Evolutionary conservation across 2,797 vertebrate genomes (phyloP), one percentile per base, ranked within the genome.

Genomic region (Botia kubotai): DNA sequence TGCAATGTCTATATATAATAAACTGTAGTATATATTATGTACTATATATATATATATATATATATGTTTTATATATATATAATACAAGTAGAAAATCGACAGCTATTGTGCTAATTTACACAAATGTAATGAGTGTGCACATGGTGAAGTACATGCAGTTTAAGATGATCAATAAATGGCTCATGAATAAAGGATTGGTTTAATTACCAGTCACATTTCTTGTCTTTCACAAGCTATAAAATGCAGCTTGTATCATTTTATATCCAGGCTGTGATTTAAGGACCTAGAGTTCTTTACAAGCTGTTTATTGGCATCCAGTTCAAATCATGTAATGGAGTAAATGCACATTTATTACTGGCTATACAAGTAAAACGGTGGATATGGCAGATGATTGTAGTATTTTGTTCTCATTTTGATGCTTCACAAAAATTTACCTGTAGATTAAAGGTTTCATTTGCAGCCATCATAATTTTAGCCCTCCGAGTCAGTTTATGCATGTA

Each of bases 1-100:
- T 53, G 14, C 53, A 48, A 53, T 16, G 57, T 72, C n/a, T 39
- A 72, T n/a, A n/a, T n/a, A n/a, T n/a, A n/a, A n/a, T n/a, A n/a
- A n/a, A n/a, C n/a, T n/a, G n/a, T n/a, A n/a, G n/a, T n/a, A n/a
- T n/a, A n/a, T n/a, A n/a, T n/a, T n/a, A n/a, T n/a, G n/a, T n/a
- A n/a, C n/a, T n/a, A n/a, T n/a, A n/a, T n/a, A n/a, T n/a, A n/a
- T 39, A 7, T 39, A 39, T 39, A 39, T 6, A 4, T 39, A 39
- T 39, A 5, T 36, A 36, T 36, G 23, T n/a, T 14, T 2, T 7
- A 6, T 23, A 43, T 43, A 43, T 60, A 7, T 2, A 62, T 39
- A 43, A 43, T 43, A 8, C 7, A 43, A 43, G 10, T 14, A 57
- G 17, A 23, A 39, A 12, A 48, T 7, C 2, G 2, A 12, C 39